Percentiles rank a stretch among this genome's conserved stretches.
These are phyloP conservation scores for Meda fulgida DNA, from an alignment of 2,797 vertebrate species.

Conservation along the genomic window DNA sequence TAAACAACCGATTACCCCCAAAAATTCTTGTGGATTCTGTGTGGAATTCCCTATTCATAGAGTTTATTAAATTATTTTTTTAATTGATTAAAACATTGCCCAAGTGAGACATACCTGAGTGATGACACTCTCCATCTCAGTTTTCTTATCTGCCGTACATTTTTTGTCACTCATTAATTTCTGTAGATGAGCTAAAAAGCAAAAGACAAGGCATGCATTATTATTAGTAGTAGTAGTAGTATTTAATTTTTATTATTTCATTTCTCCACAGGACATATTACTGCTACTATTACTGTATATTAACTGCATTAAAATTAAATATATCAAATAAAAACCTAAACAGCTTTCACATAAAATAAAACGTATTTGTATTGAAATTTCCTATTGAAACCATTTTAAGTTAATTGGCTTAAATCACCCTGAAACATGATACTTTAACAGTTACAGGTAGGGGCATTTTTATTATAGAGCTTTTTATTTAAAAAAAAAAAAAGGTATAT, in stretches of 20 bases:
- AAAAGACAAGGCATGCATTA: conserved; percentile 1
- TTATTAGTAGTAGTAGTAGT: not conserved
- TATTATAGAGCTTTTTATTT: not conserved
- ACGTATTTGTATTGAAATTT: too few relatives aligned
- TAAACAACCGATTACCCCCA: too few relatives aligned
- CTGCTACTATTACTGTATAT: not conserved
- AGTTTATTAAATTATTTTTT: too few relatives aligned
- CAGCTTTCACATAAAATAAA: not conserved
- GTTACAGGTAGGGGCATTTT: not conserved
- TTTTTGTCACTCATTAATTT: conserved; percentile 99
- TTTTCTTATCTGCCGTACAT: conserved; percentile 89
- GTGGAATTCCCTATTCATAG: not conserved
- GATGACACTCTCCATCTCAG: conserved; percentile 92
- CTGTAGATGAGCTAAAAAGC: conserved; percentile 88
- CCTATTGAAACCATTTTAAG: not conserved
- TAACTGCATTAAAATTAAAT: not conserved
- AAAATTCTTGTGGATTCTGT: not conserved
- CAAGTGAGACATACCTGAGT: conserved; percentile 83
- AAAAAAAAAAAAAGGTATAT: not conserved
- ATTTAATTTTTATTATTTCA: not conserved
- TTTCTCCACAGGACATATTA: not conserved
- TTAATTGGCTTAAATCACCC: not conserved
- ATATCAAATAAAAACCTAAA: not conserved
- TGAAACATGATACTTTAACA: not conserved
- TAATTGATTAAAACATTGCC: not conserved